Base-by-base conservation (phyloP, 2,797 vertebrate species). In the Falco biarmicus region DNA sequence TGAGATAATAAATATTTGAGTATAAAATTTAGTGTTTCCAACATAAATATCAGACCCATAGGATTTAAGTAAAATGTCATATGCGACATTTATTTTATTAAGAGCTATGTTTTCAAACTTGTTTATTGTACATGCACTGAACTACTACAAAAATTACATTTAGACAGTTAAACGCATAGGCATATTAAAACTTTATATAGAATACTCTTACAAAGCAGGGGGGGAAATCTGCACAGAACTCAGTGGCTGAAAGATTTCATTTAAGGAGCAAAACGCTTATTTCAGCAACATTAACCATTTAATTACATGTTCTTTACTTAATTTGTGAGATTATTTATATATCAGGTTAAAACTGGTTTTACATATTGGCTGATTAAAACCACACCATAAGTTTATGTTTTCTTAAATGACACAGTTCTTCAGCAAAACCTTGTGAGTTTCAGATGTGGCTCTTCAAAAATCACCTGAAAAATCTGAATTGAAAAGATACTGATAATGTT, bases 21-120 rank as follows among this genome's bases (percentile, higher is more conserved):
- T 37, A 39, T 37, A 68, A 76, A 59, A 12, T 16, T 26, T 53
- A 28, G n/a, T 31, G 34, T 64, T 86, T 71, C 64, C 37, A 56
- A 69, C 43, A 84, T 45, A 92, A 93, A 74, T 73, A 87, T 45
- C n/a, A 85, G 10, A 77, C 34, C 8, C 13, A 45, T 29, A 74
- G 59, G 66, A 76, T 89, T 95, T 92, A 86, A 90, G 68, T 81
- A 91, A 96, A 96, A 93, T 70, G 34, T 22, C 61, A 64, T 4
- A 53, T 64, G 12, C 6, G 20, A 78, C 92, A 90, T 91, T 95
- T 89, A 95, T 90, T 89, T 87, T 94, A 95, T 91, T 93, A 89
- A 93, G 45, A 96, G 59, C 70, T 89, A 64, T 81, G 83, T 94
- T 97, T 97, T 83, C 73, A 95, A 95, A 85, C 12, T 89, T 87